phyloP scores from a whole-genome alignment of 2,797 vertebrate species.

The Anguilla pacifica region DNA sequence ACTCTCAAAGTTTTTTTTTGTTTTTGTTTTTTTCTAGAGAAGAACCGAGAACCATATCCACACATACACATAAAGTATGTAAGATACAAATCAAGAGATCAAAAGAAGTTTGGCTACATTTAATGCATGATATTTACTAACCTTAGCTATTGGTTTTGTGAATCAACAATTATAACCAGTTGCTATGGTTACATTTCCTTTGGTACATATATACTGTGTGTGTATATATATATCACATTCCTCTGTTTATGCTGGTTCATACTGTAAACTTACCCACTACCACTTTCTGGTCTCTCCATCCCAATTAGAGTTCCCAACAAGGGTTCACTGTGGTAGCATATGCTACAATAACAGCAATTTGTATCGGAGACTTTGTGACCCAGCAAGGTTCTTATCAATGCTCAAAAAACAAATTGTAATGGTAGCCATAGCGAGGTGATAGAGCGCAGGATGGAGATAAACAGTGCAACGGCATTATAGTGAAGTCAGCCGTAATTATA shows the following conservation, averaged over 20 bases:
- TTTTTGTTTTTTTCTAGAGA: too few relatives aligned
- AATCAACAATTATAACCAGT: too few relatives aligned
- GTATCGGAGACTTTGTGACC: constrained; percentile 1
- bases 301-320: not conserved
- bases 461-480: not conserved
- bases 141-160: too few relatives aligned
- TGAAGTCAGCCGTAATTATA: not conserved
- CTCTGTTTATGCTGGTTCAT: not conserved
- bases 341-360: not conserved
- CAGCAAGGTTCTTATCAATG: not conserved
- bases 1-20: not conserved
- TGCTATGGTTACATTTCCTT: too few relatives aligned
- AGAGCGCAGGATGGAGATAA: not conserved
- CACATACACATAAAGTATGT: too few relatives aligned
- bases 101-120: too few relatives aligned
- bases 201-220: too few relatives aligned
- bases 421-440: not conserved
- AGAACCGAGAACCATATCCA: too few relatives aligned
- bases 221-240: not conserved
- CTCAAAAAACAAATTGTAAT: not conserved
- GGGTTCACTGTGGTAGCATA: not conserved
- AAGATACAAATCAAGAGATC: too few relatives aligned
- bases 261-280: not conserved
- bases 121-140: too few relatives aligned
- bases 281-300: not conserved